Conservation (phyloP, 2,797 vertebrate genomes). For the Salmo trutta region DNA sequence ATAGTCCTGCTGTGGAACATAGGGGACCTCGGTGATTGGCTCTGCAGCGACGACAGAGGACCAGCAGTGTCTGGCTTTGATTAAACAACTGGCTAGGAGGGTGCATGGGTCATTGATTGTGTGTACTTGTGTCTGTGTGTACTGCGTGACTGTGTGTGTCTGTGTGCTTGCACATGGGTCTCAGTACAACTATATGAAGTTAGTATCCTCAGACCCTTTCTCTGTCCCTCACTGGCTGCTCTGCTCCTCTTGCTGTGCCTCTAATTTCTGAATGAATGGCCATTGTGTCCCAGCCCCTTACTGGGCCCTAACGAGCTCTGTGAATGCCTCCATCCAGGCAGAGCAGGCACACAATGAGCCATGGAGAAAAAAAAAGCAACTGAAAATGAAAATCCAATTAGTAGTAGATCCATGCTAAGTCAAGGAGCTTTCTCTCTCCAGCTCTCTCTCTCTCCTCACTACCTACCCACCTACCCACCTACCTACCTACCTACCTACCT, state of each 20-base stretch:
- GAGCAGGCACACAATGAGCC: slow-evolving; percentile 34
- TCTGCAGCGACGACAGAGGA: slow-evolving; percentile 35
- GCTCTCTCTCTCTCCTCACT: not conserved
- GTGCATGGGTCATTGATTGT: slow-evolving; percentile 5
- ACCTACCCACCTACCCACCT: not conserved
- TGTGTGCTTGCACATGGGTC: not conserved
- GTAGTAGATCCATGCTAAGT: slow-evolving; percentile 57
- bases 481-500: slow-evolving; percentile 14
- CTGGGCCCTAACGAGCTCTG: slow-evolving; percentile 44
- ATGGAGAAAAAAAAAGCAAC: not conserved
- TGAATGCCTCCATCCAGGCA: slow-evolving; percentile 38
- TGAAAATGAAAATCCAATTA: slow-evolving; percentile 62
- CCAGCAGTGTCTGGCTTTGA: slow-evolving; percentile 21
- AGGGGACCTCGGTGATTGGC: not conserved
- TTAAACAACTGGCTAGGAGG: slow-evolving; percentile 19
- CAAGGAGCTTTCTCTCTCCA: slow-evolving; percentile 36
- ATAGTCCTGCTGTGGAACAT: slow-evolving; percentile 19
- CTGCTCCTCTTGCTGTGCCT: slow-evolving; percentile 34
- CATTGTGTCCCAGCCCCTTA: slow-evolving; percentile 47
- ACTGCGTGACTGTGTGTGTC: not conserved
- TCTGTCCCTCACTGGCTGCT: not conserved
- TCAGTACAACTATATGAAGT: slow-evolving; percentile 13
- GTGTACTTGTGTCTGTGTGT: too few species aligned
- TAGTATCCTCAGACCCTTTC: not conserved
- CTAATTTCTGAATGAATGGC: slow-evolving; percentile 62